These are phyloP conservation scores for Dryobates pubescens DNA, from an alignment of 2,797 vertebrate genomes.

Conservation along the genomic window DNA sequence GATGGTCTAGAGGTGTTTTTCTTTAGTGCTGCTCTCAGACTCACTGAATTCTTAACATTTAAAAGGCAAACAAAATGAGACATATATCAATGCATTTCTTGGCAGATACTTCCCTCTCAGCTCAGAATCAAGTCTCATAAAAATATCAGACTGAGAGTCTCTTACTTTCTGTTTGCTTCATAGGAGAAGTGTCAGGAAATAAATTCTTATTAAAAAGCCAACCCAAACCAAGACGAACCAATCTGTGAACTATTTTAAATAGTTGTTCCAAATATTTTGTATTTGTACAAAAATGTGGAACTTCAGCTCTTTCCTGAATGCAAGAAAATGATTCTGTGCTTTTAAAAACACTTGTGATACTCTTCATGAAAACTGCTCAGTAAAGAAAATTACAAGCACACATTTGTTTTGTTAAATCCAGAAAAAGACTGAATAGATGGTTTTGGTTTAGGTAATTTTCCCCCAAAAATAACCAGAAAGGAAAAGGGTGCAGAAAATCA, in stretches of 20 bases:
- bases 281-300: not conserved
- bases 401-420: not conserved
- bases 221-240: not conserved
- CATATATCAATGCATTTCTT: not conserved
- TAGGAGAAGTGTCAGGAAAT: not conserved
- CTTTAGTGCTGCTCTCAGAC: not conserved
- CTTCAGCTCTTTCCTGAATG: not conserved
- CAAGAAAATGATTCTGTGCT: not conserved
- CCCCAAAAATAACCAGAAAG: not conserved
- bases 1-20: not conserved
- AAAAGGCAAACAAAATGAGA: not conserved
- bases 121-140: not conserved
- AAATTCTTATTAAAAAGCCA: not conserved
- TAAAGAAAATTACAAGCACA: not conserved
- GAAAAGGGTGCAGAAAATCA: not conserved
- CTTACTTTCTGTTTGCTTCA: not conserved
- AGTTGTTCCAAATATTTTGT: not conserved
- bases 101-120: not conserved
- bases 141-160: not conserved
- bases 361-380: not conserved
- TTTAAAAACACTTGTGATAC: not conserved
- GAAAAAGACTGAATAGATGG: not conserved
- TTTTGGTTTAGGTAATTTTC: not conserved
- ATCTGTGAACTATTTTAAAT: not conserved
- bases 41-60: not conserved